Evolutionary conservation across 2,888 invertebrate genomes (phyloP), one percentile per base, ranked within the genome.

Genomic region (Drosophila meridionalis): DNA sequence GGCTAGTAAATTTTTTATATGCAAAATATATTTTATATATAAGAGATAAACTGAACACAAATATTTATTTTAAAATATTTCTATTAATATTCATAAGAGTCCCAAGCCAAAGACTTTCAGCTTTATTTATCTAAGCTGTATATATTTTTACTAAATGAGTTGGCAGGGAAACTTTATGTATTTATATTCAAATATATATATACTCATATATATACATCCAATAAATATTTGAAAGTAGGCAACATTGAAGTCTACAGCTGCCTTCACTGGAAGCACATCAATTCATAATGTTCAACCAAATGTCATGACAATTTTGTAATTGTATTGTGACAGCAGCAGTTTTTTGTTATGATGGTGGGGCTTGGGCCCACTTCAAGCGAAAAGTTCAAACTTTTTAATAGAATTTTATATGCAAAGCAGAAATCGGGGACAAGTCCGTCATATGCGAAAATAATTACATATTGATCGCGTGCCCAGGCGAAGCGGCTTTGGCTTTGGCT

Each of bases 401-500:
- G 77, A 79, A 82, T 77, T 70, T 65, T 70, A 70, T 77, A 79
- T 81, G 61, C 53, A 68, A 56, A 63, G 43, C 52, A 48, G 32
- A 60, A 58, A 45, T 28, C 36, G 55, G 48, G 56, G 52, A 68
- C 50, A 60, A 53, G 60, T 57, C 65, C 65, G 64, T 66, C 72
- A 67, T 70, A 59, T 78, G 66, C 57, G 56, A 70, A 73, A 67
- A 80, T 85, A 87, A 87, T 89, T 83, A 78, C 78, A 78, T 83
- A 89, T 89, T 89, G 88, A 89, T 85, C 80, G 83, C 73, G 55
- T 71, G 69, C 59, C 50, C 70, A 69, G 60, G 64, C 70, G 34
- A 70, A 53, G 45, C 74, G 69, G 67, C 52, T 70, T 68, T 76
- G 62, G 65, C 66, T 48, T 48, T 43, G 40, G n/a, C 42, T 67